These are phyloP conservation scores for Procapra przewalskii DNA, from an alignment of 2,113 vertebrate species.

Conservation along the genomic window DNA sequence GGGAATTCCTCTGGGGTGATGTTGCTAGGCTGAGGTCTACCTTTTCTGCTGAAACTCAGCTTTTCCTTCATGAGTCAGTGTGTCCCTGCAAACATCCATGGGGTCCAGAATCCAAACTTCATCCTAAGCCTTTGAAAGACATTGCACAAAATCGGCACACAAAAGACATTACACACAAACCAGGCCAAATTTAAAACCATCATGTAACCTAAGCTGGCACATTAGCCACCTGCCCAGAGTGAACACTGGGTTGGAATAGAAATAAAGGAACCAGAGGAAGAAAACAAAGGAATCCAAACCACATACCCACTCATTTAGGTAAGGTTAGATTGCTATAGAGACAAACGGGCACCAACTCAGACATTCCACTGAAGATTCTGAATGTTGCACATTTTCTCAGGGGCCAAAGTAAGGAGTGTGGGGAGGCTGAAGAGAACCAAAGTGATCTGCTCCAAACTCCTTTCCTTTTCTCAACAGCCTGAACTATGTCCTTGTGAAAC, in stretches of 20 bases:
- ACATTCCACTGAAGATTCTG: not conserved
- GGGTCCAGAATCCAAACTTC: not conserved
- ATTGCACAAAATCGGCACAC: not conserved
- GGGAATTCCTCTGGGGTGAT: not conserved
- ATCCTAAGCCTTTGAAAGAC: constrained; percentile 47
- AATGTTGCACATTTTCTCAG: not conserved
- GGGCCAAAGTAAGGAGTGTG: not conserved
- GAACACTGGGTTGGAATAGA: not conserved
- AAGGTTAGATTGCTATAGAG: not conserved
- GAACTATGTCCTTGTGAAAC: not conserved
- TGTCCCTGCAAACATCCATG: not conserved
- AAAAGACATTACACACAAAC: constrained; percentile 28
- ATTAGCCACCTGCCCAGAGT: constrained; percentile 8
- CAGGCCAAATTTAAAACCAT: not conserved
- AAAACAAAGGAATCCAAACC: not conserved
- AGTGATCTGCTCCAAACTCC: not conserved
- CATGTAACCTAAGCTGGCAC: not conserved
- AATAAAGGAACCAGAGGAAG: not conserved
- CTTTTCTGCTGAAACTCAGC: not conserved
- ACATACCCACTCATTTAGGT: not conserved
- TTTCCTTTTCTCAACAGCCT: not conserved
- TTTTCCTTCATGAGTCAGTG: constrained; percentile 13
- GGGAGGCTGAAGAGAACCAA: not conserved
- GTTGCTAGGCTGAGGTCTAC: not conserved
- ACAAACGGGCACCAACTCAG: not conserved